Percentiles rank a stretch among this genome's conserved stretches.
These are phyloP conservation scores for Meta bourneti DNA, from an alignment of 2,888 invertebrate species.

Conservation along the genomic window DNA sequence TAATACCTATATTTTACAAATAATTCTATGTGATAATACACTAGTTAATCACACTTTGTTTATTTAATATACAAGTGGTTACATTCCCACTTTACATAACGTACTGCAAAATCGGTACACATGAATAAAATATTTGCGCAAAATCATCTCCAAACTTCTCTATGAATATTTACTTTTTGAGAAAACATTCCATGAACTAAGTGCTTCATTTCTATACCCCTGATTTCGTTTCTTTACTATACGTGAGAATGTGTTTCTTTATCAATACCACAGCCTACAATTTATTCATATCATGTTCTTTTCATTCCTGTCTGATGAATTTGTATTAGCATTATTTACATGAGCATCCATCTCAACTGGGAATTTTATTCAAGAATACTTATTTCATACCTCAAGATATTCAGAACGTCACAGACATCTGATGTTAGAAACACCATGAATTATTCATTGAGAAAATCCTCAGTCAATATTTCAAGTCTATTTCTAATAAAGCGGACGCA, in stretches of 20 bases:
- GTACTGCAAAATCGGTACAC: background rate
- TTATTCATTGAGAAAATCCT: background rate
- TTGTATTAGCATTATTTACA: background rate
- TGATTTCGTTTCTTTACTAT: background rate
- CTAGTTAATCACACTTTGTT: too few relatives aligned
- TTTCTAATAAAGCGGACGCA: background rate
- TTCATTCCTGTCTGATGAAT: background rate
- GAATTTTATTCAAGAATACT: background rate
- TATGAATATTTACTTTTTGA: background rate
- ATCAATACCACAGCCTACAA: background rate
- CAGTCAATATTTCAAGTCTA: background rate
- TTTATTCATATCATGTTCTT: background rate
- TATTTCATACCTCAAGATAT: background rate
- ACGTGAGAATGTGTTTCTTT: background rate
- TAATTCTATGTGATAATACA: too few relatives aligned
- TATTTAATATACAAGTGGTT: background rate
- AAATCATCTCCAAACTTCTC: background rate
- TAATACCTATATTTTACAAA: too few relatives aligned
- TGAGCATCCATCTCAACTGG: too few relatives aligned
- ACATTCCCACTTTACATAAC: background rate
- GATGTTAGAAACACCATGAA: background rate
- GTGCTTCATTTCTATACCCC: background rate
- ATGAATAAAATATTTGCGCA: background rate
- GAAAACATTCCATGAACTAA: background rate
- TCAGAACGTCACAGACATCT: background rate